Evolutionary conservation across 1,140 invertebrate species (phyloP).

Genomic region (Probaryconus sp.): DNA sequence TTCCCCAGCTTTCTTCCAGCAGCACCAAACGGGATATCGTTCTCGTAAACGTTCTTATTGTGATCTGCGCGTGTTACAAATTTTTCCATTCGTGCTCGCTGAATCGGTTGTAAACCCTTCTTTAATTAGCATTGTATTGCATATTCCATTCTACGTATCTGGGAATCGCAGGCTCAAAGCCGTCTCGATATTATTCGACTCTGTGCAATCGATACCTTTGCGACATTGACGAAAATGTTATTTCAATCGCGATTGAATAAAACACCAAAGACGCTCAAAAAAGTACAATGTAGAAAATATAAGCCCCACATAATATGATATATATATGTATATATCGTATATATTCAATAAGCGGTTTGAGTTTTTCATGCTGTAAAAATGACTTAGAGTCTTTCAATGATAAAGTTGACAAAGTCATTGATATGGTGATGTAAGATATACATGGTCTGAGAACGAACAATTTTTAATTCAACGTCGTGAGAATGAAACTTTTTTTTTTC

Average conservation of each 20-base stretch:
- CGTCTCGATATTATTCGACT: constrained; percentile 7
- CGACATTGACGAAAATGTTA: constrained; percentile 24
- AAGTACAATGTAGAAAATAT: neutral
- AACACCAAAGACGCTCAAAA: constrained; percentile 1
- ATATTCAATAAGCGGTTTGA: too few species aligned
- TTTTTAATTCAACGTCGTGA: neutral
- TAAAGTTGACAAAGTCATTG: neutral
- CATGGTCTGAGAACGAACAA: neutral
- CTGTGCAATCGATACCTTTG: constrained; percentile 20
- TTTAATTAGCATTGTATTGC: constrained; percentile 73
- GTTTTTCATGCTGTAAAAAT: neutral
- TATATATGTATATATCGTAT: too few species aligned
- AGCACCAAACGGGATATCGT: constrained; percentile 24
- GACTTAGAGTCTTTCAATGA: neutral
- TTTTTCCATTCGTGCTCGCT: constrained; percentile 68
- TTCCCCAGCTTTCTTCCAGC: too few species aligned
- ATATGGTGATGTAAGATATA: neutral
- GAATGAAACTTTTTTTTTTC: too few species aligned
- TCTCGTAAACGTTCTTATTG: constrained; percentile 66
- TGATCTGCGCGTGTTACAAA: constrained; percentile 71
- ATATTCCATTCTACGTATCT: constrained; percentile 57
- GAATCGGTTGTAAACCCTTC: constrained; percentile 68
- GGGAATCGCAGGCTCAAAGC: constrained; percentile 1
- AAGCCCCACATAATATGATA: too few species aligned
- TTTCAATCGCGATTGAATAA: constrained; percentile 41